phyloP scores from a whole-genome alignment of 2,888 invertebrate genomes.

The Bursaphelenchus okinawaensis region DNA sequence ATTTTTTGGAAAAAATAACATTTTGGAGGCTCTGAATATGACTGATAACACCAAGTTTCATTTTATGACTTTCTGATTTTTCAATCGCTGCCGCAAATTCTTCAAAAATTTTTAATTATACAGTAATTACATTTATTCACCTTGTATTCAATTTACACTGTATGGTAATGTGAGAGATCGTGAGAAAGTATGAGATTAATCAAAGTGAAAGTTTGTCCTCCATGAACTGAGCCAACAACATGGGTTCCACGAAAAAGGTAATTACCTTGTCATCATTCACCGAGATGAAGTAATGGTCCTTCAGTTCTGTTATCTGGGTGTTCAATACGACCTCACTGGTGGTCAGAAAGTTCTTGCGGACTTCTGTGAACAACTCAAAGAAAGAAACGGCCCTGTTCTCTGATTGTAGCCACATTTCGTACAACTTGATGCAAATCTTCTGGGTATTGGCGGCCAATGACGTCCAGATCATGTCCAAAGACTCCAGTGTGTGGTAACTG shows the following conservation, averaged over 20 bases:
- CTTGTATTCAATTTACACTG: not conserved
- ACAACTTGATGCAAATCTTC: conserved; percentile 1
- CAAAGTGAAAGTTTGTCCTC: not conserved
- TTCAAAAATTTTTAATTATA: not conserved
- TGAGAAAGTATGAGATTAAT: not conserved
- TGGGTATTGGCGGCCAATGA: conserved; percentile 5
- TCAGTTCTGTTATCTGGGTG: not conserved
- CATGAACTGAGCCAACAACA: not conserved
- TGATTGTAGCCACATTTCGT: conserved; percentile 5
- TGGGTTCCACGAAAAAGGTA: not conserved
- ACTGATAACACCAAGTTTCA: not conserved
- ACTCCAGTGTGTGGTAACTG: conserved; percentile 6
- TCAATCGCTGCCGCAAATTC: not conserved
- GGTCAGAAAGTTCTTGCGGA: not conserved
- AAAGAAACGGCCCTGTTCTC: not conserved
- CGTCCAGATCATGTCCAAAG: conserved; percentile 5
- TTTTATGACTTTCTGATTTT: not conserved
- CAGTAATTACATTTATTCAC: not conserved
- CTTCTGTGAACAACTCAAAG: not conserved
- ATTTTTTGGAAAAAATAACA: not conserved
- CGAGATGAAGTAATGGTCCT: conserved; percentile 1
- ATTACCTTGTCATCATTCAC: conserved; percentile 1
- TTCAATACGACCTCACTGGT: not conserved
- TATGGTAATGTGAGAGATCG: too few species aligned
- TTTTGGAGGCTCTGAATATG: too few species aligned